These are phyloP conservation scores for Salminus brasiliensis DNA, from an alignment of 2,113 vertebrate species.

Conservation along the genomic window DNA sequence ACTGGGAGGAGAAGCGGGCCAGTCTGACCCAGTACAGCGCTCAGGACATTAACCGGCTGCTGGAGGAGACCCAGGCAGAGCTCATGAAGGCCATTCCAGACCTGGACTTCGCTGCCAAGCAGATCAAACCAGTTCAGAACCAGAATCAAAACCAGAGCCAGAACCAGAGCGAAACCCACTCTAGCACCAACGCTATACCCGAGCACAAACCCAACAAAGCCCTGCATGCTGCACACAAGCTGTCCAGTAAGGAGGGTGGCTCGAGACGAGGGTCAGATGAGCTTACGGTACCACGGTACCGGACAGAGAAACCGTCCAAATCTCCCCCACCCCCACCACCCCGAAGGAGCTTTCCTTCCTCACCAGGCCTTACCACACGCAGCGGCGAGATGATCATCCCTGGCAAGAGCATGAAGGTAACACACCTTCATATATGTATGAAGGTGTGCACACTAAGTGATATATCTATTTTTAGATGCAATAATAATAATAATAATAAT, in stretches of 20 bases:
- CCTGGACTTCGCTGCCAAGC: conserved; percentile 94
- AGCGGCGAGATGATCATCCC: conserved; percentile 91
- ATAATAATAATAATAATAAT: no score
- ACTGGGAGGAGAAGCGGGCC: conserved; percentile 97
- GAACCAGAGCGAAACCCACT: conserved; percentile 47
- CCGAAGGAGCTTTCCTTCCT: conserved; percentile 92
- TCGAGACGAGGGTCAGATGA: conserved; percentile 93
- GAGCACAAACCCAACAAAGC: conserved; percentile 88
- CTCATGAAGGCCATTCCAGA: conserved; percentile 98
- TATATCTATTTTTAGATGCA: no score
- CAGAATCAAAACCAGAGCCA: conserved; percentile 42
- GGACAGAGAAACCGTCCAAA: conserved; percentile 96
- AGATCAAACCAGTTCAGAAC: conserved; percentile 72
- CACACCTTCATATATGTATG: no score
- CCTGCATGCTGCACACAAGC: conserved; percentile 79
- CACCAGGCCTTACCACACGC: conserved; percentile 89
- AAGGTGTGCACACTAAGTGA: no score
- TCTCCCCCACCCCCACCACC: conserved; percentile 93
- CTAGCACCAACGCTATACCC: conserved; percentile 67
- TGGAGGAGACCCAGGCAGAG: conserved; percentile 97
- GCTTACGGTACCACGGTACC: conserved; percentile 89
- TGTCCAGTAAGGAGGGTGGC: conserved; percentile 83
- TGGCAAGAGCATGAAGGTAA: conserved; percentile 84
- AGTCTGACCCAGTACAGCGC: conserved; percentile 95
- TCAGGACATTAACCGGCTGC: conserved; percentile 95